Base-by-base conservation (phyloP, 2,113 vertebrate genomes). In the Brachirus orientalis region DNA sequence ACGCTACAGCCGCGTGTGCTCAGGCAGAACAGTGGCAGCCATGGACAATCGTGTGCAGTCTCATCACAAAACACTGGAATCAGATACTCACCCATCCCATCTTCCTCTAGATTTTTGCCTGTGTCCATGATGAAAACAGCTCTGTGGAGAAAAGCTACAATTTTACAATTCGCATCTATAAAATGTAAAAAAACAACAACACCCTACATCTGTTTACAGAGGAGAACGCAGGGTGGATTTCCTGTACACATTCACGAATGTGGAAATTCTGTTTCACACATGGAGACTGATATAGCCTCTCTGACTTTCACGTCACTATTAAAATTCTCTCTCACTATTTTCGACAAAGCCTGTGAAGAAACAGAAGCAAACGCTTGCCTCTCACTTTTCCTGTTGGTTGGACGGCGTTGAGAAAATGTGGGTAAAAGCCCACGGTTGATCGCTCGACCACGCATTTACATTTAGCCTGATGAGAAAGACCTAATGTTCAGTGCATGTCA, bases 391-490 rank as follows among this genome's bases (percentile, higher is more conserved):
- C 73, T 72, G 68, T 71, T 82, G 68, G 77, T 37, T 63, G 55
- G 70, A 58, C 47, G 40, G 71, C 8, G 59, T 71, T 52, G 46
- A 45, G 47, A 57, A 58, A 50, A 56, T 6, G 47, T 50, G 66
- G 41, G 76, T 75, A 65, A 75, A 69, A 82, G 72, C 66, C 58
- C 77, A 88, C 55, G 82, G 85, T 89, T 89, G 86, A 84, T 72
- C 69, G 84, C 86, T 89, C 87, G 80, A 87, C 54, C 83, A 66
- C 79, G 77, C 73, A 61, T 75, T 83, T 84, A 51, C 82, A 81
- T 87, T 87, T 86, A 84, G 84, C 84, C 74, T 71, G 16, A 67
- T 80, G 87, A 79, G 83, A 91, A 79, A 76, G 65, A 82, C 61
- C 60, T 75, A 74, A 80, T 72, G 73, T 75, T 83, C 73, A 50